Evolutionary conservation across 1,140 invertebrate species (phyloP), one percentile per base, ranked within the genome.

Genomic region (Tetragnatha versicolor): DNA sequence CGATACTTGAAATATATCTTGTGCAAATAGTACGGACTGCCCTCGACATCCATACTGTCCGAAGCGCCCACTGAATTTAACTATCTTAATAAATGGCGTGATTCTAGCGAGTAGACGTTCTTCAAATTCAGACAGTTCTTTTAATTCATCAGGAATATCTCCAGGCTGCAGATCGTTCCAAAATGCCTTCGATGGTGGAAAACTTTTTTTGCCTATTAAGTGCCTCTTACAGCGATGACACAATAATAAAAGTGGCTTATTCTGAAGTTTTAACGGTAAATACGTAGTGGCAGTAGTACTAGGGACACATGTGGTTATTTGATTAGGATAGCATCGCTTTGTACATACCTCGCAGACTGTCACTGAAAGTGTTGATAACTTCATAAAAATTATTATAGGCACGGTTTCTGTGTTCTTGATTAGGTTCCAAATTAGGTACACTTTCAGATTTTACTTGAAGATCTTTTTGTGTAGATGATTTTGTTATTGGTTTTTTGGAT

Each of bases 31-130:
- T 65, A 37, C 35, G n/a, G 33, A n/a, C 45, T 66, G 63, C 27
- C 3, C 63, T n/a, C 63, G 39, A 25, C 63, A 80, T 47, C 51
- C 53, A 65, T 63, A 79, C 79, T 73, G 73, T 14, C 73, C 76
- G 29, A 70, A 51, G n/a, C 4, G 6, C 3, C 76, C 49, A 35
- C 27, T 35, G 61, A 9, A 53, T 25, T 78, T 78, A 20, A 79
- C 37, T 10, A 79, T 79, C 27, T 78, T 79, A 7, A 58, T 31
- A 29, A 51, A 79, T 53, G 51, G 65, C 7, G 14, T 78, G n/a
- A 79, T 73, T 70, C 76, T 51, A 17, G 65, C 10, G 5, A 79
- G 72, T 25, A 79, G 42, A 12, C 70, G 6, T 22, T 20, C 22
- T 70, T 77, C 73, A 75, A 22, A n/a, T 27, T 77, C 3, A 77